Percentiles rank a stretch among this genome's conserved stretches.
Evolutionary conservation across 1,140 invertebrate genomes (phyloP).

Genomic region (Goniozus legneri): DNA sequence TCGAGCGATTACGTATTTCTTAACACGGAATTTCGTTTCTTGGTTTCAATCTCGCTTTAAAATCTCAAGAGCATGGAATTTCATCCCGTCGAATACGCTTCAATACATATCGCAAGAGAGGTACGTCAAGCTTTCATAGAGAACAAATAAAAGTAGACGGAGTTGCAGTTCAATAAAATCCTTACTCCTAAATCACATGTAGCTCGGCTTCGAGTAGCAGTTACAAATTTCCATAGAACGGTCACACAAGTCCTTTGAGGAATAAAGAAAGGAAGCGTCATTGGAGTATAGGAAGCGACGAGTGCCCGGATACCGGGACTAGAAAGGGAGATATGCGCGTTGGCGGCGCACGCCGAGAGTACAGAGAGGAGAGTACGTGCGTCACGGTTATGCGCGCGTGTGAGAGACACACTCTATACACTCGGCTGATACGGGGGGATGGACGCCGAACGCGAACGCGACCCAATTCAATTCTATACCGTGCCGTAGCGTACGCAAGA

Average conservation of each 20-base stretch:
- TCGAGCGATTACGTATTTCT: too few species aligned
- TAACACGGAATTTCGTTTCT: too few species aligned
- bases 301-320: too few species aligned
- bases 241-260: slow-evolving; percentile 26
- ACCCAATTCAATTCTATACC: slow-evolving; percentile 8
- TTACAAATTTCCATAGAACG: slow-evolving; percentile 28
- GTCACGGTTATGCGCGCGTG: too few species aligned
- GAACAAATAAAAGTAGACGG: slow-evolving; percentile 21
- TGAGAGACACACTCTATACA: too few species aligned
- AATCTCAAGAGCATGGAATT: too few species aligned
- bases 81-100: neutral
- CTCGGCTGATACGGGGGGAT: neutral
- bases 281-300: too few species aligned
- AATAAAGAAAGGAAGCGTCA: slow-evolving; percentile 17
- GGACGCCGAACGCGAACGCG: neutral
- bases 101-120: slow-evolving; percentile 17
- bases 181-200: slow-evolving; percentile 20
- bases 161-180: slow-evolving; percentile 25
- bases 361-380: too few species aligned
- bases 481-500: neutral
- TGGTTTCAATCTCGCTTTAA: too few species aligned
- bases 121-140: slow-evolving; percentile 16
- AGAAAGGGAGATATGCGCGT: too few species aligned
- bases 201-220: slow-evolving; percentile 21
- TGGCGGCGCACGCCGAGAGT: too few species aligned